Conservation (phyloP, 2,797 vertebrate species). For the Lycodopsis pacificus region DNA sequence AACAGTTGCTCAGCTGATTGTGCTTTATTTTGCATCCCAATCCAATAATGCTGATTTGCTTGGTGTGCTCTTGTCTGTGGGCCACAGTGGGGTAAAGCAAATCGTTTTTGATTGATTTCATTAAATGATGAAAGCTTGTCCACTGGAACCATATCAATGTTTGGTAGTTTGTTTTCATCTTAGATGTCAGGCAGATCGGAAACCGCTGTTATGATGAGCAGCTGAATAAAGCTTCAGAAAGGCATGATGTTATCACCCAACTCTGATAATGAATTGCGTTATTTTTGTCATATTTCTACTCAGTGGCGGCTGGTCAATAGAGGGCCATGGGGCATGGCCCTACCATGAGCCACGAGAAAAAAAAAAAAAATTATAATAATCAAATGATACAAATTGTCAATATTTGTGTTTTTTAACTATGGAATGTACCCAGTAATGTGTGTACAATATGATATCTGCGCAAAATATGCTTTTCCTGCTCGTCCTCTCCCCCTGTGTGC, state of each 20-base stretch:
- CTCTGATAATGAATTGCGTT: slow-evolving; percentile 7
- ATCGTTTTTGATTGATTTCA: slow-evolving; percentile 29
- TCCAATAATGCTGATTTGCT: background rate
- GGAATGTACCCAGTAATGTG: no score
- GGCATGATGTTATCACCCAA: slow-evolving; percentile 14
- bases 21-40: slow-evolving; percentile 3
- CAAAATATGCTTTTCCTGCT: no score
- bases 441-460: no score
- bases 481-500: no score
- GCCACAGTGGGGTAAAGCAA: background rate
- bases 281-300: background rate
- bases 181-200: slow-evolving; percentile 27
- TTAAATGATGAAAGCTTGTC: slow-evolving; percentile 45
- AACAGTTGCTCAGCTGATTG: background rate
- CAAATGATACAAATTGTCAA: no score
- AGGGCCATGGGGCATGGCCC: no score
- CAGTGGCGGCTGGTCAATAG: no score
- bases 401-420: no score
- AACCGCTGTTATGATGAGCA: slow-evolving; percentile 6
- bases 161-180: slow-evolving; percentile 16
- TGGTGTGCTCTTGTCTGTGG: background rate
- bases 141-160: slow-evolving; percentile 19
- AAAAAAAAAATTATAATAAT: no score
- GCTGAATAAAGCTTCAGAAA: slow-evolving; percentile 6
- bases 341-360: no score